Evolutionary conservation across 2,113 vertebrate genomes (phyloP).

Genomic region (Cyanoramphus novaezelandiae): DNA sequence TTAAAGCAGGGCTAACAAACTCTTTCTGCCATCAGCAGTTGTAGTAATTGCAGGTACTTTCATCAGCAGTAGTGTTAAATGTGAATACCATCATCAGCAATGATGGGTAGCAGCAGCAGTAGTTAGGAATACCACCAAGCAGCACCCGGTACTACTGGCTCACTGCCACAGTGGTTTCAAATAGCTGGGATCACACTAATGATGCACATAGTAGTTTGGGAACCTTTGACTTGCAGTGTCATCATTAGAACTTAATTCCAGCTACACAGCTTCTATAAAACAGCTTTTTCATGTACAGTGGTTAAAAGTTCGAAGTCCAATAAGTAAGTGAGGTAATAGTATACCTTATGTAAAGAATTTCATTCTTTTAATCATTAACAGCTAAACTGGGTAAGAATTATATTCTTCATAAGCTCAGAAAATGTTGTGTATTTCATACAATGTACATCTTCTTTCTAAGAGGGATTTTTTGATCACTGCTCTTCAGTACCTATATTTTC

Average conservation of each 20-base stretch:
- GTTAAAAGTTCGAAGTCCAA: neutral
- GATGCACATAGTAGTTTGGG: neutral
- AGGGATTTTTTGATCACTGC: neutral
- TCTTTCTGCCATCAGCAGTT: constrained; percentile 50
- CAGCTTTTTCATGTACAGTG: neutral
- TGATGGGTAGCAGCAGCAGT: neutral
- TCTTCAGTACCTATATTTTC: neutral
- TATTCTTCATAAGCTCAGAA: neutral
- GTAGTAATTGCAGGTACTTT: constrained; percentile 66
- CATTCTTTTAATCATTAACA: neutral
- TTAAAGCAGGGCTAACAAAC: constrained; percentile 40
- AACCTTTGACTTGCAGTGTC: constrained; percentile 1
- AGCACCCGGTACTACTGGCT: constrained; percentile 15
- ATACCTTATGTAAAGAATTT: neutral
- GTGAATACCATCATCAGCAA: constrained; percentile 58
- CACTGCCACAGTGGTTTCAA: neutral
- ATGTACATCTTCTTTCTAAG: neutral
- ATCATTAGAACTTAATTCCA: neutral
- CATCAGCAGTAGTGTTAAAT: constrained; percentile 53
- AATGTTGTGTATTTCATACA: neutral
- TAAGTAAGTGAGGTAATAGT: neutral
- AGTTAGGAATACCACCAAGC: neutral
- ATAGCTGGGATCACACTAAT: neutral
- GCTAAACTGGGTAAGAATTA: neutral
- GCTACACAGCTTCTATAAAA: neutral